Percentiles rank a stretch among this genome's conserved stretches.
Conservation (phyloP, 2,113 vertebrate genomes). For the Toxotes chatareus region DNA sequence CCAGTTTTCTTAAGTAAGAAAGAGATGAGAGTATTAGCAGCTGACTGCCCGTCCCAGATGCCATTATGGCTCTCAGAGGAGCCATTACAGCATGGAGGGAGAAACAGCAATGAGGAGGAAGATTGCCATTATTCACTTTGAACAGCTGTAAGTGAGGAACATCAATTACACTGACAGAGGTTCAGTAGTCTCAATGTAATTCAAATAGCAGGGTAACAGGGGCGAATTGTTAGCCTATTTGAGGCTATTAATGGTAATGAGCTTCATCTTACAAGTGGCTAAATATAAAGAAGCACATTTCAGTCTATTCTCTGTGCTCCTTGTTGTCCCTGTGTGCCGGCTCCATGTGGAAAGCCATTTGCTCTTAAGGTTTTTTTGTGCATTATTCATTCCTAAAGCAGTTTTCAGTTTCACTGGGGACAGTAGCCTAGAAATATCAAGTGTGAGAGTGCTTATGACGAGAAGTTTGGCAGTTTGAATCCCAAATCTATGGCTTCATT, state of each 20-base stretch:
- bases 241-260: constrained; percentile 53
- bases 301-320: not conserved
- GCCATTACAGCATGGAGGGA: constrained; percentile 61
- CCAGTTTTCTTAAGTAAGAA: constrained; percentile 63
- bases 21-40: constrained; percentile 64
- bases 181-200: constrained; percentile 40
- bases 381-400: constrained; percentile 33
- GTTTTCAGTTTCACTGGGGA: constrained; percentile 22
- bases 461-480: constrained; percentile 41
- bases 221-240: constrained; percentile 49
- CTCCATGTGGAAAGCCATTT: not conserved
- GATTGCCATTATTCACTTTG: constrained; percentile 73
- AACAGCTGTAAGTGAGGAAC: constrained; percentile 63
- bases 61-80: constrained; percentile 75
- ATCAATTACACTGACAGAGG: constrained; percentile 66
- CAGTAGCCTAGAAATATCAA: constrained; percentile 1
- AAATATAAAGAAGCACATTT: constrained; percentile 32
- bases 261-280: constrained; percentile 39
- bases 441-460: not conserved
- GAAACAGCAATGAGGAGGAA: constrained; percentile 47
- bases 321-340: not conserved
- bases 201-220: constrained; percentile 38
- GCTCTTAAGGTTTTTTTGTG: constrained; percentile 3
- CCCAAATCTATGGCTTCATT: constrained; percentile 24
- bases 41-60: constrained; percentile 42